Evolutionary conservation across 2,113 vertebrate species (phyloP), one percentile per base, ranked within the genome.

Genomic region (Ctenodactylus gundi): DNA sequence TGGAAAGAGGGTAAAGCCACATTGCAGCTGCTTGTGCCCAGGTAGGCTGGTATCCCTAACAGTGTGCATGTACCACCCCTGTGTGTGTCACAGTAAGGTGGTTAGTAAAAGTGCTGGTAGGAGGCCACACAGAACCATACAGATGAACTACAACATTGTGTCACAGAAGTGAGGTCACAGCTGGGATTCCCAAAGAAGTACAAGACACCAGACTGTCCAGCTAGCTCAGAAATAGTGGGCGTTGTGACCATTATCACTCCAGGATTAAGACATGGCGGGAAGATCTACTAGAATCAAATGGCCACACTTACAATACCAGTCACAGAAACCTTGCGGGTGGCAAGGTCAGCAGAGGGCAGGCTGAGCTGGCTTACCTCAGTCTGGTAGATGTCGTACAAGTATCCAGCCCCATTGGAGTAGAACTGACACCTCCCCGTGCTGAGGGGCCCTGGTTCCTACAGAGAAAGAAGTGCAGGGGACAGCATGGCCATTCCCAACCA

Each of bases 371-470:
- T 98, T 97, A 99, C 99, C 98, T 99, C 99, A 25, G 98, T 98
- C 95, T 99, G 98, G 97, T 99, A 99, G 97, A 97, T 98, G 73
- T 99, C 99, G 8, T 98, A 99, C 0, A 98, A 90, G 73, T 99
- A 99, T 72, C 98, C 99, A 4, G 97, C 85, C 85, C 97, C 98
- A 86, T 99, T 99, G 88, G 98, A 94, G 83, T 99, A 99, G 95
- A 98, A 99, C 93, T 98, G 98, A 97, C 99, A 99, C 70, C 99
- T 98, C 91, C 98, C 98, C 34, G 98, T 98, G 83, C 98, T 96
- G 93, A 99, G 94, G 5, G 99, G 99, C 83, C 98, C 97, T 9
- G 97, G 98, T 81, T 99, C 99, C 99, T 99, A 83, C 68, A 96
- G 96, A 85, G 91, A 97, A 39, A 96, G 13, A 81, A 80, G 72